These are phyloP conservation scores for Perdita meconis DNA, from an alignment of 2,888 invertebrate genomes.

Conservation along the genomic window DNA sequence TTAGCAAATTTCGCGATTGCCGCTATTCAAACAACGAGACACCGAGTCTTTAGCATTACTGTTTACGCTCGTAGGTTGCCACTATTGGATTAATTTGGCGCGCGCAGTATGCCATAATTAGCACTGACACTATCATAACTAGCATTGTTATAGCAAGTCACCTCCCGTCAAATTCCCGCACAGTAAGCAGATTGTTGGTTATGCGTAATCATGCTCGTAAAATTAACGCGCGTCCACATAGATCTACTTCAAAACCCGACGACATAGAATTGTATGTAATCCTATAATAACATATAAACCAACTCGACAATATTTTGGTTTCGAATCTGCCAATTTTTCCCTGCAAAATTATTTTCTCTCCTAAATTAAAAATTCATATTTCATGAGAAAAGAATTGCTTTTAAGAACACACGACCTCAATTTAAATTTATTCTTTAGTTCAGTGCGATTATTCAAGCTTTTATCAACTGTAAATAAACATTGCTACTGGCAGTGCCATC, in stretches of 20 bases:
- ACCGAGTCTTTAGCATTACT: conserved; percentile 5
- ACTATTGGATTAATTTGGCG: conserved; percentile 35
- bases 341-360: background rate
- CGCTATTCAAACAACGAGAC: background rate
- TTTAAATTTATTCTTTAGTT: background rate
- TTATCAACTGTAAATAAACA: background rate
- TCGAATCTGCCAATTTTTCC: background rate
- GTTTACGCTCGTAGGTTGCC: conserved; percentile 13
- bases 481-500: conserved; percentile 13
- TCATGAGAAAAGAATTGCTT: too few species aligned
- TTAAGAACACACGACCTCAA: too few species aligned
- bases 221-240: conserved; percentile 19
- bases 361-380: background rate
- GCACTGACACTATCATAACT: conserved; percentile 48
- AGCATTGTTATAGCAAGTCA: conserved; percentile 30
- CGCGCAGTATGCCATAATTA: conserved; percentile 45
- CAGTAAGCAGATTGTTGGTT: conserved; percentile 36
- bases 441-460: background rate
- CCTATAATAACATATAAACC: background rate
- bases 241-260: background rate
- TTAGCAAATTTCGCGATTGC: background rate
- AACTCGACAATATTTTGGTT: background rate
- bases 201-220: conserved; percentile 24
- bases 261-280: background rate
- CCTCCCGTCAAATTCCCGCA: conserved; percentile 35